phyloP scores from a whole-genome alignment of 2,113 vertebrate species.

The Chrysochloris asiatica region DNA sequence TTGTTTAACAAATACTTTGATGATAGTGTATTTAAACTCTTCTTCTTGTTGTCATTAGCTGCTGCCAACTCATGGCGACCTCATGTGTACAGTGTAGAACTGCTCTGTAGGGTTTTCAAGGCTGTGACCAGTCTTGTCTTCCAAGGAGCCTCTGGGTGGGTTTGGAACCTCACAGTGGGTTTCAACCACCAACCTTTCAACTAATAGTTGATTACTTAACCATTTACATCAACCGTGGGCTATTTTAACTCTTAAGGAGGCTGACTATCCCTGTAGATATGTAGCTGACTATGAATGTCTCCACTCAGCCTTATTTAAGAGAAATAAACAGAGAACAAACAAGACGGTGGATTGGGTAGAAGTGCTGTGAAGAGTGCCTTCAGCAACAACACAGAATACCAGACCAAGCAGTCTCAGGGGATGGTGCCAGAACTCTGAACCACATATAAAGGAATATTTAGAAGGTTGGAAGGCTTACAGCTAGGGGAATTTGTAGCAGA shows the following conservation, averaged over 20 bases:
- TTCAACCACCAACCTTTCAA: not conserved
- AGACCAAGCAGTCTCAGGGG: too few relatives aligned
- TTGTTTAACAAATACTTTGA: not conserved
- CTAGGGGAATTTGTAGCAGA: too few relatives aligned
- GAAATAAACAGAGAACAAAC: fast-evolving
- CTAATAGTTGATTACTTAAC: not conserved
- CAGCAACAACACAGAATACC: too few relatives aligned
- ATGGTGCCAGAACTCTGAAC: too few relatives aligned
- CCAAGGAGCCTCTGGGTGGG: not conserved
- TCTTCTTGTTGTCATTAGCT: not conserved
- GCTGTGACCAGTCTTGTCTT: not conserved
- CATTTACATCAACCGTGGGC: not conserved
- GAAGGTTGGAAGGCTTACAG: too few relatives aligned
- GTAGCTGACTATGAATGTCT: not conserved
- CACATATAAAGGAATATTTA: too few relatives aligned
- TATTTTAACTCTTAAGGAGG: not conserved
- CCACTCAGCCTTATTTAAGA: not conserved
- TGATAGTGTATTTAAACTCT: not conserved
- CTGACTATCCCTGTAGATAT: not conserved
- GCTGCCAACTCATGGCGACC: not conserved
- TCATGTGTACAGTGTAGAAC: not conserved
- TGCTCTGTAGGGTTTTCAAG: not conserved
- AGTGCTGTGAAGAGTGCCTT: too few relatives aligned
- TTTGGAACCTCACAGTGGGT: not conserved
- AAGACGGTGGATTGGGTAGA: too few relatives aligned